Conservation (phyloP, 2,113 vertebrate species). For the Etheostoma spectabile region DNA sequence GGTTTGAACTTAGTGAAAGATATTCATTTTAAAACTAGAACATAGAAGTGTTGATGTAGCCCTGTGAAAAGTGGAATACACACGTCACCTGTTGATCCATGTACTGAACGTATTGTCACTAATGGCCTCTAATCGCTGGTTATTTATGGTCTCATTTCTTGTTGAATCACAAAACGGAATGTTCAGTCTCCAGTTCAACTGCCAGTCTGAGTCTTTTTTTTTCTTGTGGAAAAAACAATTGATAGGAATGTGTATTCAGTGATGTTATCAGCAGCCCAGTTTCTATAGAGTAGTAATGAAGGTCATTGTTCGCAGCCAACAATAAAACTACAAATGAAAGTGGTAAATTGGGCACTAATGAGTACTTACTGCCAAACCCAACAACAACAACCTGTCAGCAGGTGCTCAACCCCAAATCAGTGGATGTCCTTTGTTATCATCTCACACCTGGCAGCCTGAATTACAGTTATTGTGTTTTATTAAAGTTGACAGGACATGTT, state of each 20-base stretch:
- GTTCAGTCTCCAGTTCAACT: neutral
- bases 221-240: neutral
- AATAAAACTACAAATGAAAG: slow-evolving; percentile 10
- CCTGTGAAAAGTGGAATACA: too few species aligned
- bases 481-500: neutral
- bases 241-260: slow-evolving; percentile 62
- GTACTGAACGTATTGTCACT: neutral
- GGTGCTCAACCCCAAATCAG: neutral
- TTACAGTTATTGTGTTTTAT: neutral
- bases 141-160: neutral
- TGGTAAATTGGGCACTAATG: neutral
- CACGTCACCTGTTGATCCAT: too few species aligned
- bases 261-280: slow-evolving; percentile 47
- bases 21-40: too few species aligned
- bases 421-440: slow-evolving; percentile 5
- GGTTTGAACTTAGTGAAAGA: too few species aligned
- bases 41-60: too few species aligned
- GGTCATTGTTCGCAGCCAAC: slow-evolving; percentile 11
- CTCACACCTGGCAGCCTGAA: neutral
- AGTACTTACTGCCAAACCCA: neutral
- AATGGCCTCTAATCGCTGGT: neutral
- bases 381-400: slow-evolving; percentile 15
- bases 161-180: neutral
- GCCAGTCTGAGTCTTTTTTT: slow-evolving; percentile 31
- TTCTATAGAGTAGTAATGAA: slow-evolving; percentile 26